A percentile compares a stretch with the other conserved stretches of the same genome.
Evolutionary conservation across 2,113 vertebrate genomes (phyloP).

Genomic region (Agelaius phoeniceus): DNA sequence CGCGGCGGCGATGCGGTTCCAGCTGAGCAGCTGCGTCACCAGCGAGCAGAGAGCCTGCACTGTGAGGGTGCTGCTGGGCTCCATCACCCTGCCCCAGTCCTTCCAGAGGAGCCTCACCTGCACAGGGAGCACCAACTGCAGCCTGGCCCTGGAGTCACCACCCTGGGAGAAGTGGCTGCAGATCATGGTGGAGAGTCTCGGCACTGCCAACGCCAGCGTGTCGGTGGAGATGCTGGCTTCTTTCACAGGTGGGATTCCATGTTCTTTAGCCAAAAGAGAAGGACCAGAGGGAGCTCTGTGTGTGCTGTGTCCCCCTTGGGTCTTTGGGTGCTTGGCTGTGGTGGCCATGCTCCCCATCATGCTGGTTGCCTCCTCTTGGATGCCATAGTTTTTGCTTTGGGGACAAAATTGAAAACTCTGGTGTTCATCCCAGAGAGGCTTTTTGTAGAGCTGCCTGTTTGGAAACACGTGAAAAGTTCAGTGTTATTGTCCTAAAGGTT

Average conservation of each 20-base stretch:
- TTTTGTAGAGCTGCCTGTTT: not conserved
- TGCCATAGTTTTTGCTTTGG: not conserved
- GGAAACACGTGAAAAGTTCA: not conserved
- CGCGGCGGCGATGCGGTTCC: constrained; percentile 75
- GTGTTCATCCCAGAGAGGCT: not conserved
- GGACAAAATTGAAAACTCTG: not conserved
- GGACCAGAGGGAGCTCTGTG: not conserved
- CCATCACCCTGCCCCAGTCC: constrained; percentile 70
- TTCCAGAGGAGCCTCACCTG: constrained; percentile 80
- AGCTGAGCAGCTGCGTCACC: constrained; percentile 75
- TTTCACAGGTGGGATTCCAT: constrained; percentile 79
- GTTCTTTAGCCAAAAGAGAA: not conserved
- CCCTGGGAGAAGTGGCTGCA: constrained; percentile 92
- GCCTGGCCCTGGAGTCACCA: constrained; percentile 73
- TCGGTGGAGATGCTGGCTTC: constrained; percentile 75
- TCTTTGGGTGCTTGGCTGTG: not conserved
- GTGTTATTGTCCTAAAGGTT: not conserved
- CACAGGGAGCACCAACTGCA: constrained; percentile 66
- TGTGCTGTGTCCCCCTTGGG: not conserved
- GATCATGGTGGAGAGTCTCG: constrained; percentile 78
- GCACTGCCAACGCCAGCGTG: constrained; percentile 54
- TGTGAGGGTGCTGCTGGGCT: constrained; percentile 81
- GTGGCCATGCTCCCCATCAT: not conserved
- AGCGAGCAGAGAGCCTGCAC: constrained; percentile 62
- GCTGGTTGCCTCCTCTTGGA: not conserved